A percentile compares a stretch with the other conserved stretches of the same genome.
phyloP scores from a whole-genome alignment of 2,888 invertebrate genomes.

The Pterostichus madidus region DNA sequence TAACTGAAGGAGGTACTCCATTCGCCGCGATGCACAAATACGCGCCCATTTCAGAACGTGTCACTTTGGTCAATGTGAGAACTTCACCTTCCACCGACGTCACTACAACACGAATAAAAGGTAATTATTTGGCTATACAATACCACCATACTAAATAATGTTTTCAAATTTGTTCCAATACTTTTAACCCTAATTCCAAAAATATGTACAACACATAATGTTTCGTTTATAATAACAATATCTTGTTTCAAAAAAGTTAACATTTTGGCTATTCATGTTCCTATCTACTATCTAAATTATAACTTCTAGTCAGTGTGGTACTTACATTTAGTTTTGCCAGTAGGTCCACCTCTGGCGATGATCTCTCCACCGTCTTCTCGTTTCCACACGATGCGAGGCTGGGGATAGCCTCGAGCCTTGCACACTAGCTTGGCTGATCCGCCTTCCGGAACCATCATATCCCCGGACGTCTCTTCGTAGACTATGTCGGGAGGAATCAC shows the following conservation, averaged over 20 bases:
- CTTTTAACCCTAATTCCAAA: too few relatives aligned
- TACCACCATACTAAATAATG: not conserved
- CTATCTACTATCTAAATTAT: too few relatives aligned
- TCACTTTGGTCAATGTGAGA: slow-evolving; percentile 90
- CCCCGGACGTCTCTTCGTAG: slow-evolving; percentile 94
- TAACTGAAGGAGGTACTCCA: slow-evolving; percentile 92
- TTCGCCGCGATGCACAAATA: slow-evolving; percentile 94
- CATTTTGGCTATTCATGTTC: too few relatives aligned
- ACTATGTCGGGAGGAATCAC: slow-evolving; percentile 95
- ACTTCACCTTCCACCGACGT: slow-evolving; percentile 88
- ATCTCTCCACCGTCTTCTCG: slow-evolving; percentile 92
- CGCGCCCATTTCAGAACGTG: slow-evolving; percentile 93
- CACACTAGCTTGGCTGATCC: slow-evolving; percentile 92
- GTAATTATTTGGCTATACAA: slow-evolving; percentile 34
- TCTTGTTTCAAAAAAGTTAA: too few relatives aligned
- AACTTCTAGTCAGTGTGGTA: not conserved
- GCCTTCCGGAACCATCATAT: slow-evolving; percentile 96
- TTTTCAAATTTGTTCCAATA: too few relatives aligned
- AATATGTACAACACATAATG: too few relatives aligned
- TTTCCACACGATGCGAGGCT: slow-evolving; percentile 91
- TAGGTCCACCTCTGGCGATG: slow-evolving; percentile 86
- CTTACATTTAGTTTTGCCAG: slow-evolving; percentile 87
- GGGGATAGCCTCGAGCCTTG: slow-evolving; percentile 91
- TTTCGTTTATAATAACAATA: too few relatives aligned
- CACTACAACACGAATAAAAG: slow-evolving; percentile 77